Conservation (phyloP, 2,888 invertebrate species). For the Heteropelma amictum region DNA sequence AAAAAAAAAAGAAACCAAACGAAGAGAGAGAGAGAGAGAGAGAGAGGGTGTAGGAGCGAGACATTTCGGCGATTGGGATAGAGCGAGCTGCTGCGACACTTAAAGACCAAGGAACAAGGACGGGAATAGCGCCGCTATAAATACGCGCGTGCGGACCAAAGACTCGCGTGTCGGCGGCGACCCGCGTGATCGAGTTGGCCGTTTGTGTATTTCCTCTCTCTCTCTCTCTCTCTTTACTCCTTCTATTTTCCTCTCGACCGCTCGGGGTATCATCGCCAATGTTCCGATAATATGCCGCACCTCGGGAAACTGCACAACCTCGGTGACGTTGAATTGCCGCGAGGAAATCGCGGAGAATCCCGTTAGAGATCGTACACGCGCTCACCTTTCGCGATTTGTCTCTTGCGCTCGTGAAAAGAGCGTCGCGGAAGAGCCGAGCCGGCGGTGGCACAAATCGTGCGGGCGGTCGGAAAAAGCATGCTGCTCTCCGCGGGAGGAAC, state of each 20-base stretch:
- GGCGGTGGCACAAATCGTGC: neutral
- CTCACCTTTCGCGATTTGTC: neutral
- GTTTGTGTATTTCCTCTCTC: neutral
- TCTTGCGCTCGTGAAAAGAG: too few species aligned
- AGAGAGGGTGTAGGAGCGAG: too few species aligned
- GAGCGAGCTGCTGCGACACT: slow-evolving; percentile 8
- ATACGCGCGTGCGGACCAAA: slow-evolving; percentile 43
- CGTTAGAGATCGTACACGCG: too few species aligned
- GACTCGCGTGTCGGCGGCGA: slow-evolving; percentile 44
- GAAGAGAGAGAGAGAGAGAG: slow-evolving; percentile 9
- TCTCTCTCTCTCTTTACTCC: neutral
- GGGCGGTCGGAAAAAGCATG: neutral
- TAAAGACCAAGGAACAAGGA: slow-evolving; percentile 26
- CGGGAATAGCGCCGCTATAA: slow-evolving; percentile 44
- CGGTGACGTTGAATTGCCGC: too few species aligned
- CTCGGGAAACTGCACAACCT: neutral
- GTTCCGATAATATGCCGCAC: neutral
- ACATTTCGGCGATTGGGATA: neutral
- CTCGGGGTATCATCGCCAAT: neutral
- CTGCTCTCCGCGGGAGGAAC: neutral
- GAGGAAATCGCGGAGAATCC: too few species aligned
- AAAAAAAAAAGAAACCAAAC: slow-evolving; percentile 8
- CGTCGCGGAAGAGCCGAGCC: too few species aligned
- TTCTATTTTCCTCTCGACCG: neutral
- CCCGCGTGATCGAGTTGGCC: slow-evolving; percentile 30